A percentile compares a stretch with the other conserved stretches of the same genome.
Evolutionary conservation across 2,888 invertebrate species (phyloP).

Genomic region (Clanis bilineata): DNA sequence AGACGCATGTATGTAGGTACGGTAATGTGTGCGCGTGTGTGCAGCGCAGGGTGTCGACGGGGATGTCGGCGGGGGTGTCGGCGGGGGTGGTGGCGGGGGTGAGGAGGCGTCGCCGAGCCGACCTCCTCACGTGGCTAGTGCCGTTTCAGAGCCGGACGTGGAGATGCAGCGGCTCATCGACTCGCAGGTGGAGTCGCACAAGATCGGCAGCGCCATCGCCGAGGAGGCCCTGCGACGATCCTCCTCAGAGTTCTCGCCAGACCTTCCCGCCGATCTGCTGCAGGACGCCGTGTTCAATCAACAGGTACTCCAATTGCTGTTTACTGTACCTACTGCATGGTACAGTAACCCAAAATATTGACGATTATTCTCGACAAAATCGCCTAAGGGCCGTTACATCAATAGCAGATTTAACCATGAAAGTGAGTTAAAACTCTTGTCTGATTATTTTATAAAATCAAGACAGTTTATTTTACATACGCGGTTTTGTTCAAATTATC

Average conservation of each 20-base stretch:
- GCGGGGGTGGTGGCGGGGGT: constrained; percentile 11
- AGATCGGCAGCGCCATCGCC: constrained; percentile 92
- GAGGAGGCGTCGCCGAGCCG: not conserved
- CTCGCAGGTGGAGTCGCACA: constrained; percentile 90
- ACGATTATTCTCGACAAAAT: no score
- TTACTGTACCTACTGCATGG: not conserved
- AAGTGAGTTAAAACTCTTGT: no score
- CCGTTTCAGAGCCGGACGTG: constrained; percentile 76
- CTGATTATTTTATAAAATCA: no score
- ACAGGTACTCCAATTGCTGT: constrained; percentile 52
- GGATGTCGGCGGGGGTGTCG: no score
- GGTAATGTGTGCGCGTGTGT: constrained; percentile 19
- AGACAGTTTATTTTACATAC: no score
- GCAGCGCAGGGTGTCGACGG: constrained; percentile 13
- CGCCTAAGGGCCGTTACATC: no score
- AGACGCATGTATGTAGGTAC: no score
- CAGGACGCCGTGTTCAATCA: constrained; percentile 57
- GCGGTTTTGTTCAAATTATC: no score
- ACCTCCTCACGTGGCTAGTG: constrained; percentile 22
- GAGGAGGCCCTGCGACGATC: constrained; percentile 84
- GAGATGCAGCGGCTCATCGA: constrained; percentile 88
- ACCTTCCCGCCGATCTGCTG: constrained; percentile 51
- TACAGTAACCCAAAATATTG: not conserved
- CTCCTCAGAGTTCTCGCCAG: constrained; percentile 50
- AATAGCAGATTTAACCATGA: no score